Conservation (phyloP, 2,888 invertebrate genomes). For the Desoria tigrina region DNA sequence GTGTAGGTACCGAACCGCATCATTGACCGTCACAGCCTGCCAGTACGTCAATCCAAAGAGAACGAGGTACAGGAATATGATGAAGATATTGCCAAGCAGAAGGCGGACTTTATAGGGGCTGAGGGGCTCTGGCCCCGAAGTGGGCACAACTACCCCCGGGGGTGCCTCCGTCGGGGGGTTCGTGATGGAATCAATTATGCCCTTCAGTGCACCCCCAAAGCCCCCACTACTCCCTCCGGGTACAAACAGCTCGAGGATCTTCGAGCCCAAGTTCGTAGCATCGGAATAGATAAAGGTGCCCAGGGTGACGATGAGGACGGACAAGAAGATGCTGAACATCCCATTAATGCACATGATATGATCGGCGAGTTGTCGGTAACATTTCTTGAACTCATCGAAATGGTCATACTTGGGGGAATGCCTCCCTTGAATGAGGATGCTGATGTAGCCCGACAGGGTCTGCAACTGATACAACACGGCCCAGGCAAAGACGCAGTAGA, state of each 20-base stretch:
- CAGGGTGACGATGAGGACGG: neutral
- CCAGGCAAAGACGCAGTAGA: neutral
- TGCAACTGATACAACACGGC: neutral
- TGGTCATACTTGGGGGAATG: neutral
- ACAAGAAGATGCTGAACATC: slow-evolving; percentile 5
- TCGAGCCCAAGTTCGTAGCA: neutral
- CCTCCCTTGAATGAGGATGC: neutral
- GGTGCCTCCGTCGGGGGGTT: neutral
- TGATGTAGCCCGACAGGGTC: neutral
- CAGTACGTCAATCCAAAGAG: slow-evolving; percentile 17
- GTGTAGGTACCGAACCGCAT: slow-evolving; percentile 8
- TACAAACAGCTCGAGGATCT: neutral
- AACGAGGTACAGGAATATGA: slow-evolving; percentile 23
- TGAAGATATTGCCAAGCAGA: slow-evolving; percentile 32
- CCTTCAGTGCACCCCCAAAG: neutral
- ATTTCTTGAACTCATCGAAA: slow-evolving; percentile 7
- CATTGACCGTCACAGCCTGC: slow-evolving; percentile 17
- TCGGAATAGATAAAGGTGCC: neutral
- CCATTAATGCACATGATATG: slow-evolving; percentile 1
- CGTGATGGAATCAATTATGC: too few species aligned
- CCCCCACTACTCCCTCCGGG: neutral
- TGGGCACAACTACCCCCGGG: neutral
- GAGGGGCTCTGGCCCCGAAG: neutral
- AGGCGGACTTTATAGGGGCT: slow-evolving; percentile 26
- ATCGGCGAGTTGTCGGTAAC: neutral